Evolutionary conservation across 2,888 invertebrate species (phyloP), one percentile per base, ranked within the genome.

Genomic region (Mylabris sibirica): DNA sequence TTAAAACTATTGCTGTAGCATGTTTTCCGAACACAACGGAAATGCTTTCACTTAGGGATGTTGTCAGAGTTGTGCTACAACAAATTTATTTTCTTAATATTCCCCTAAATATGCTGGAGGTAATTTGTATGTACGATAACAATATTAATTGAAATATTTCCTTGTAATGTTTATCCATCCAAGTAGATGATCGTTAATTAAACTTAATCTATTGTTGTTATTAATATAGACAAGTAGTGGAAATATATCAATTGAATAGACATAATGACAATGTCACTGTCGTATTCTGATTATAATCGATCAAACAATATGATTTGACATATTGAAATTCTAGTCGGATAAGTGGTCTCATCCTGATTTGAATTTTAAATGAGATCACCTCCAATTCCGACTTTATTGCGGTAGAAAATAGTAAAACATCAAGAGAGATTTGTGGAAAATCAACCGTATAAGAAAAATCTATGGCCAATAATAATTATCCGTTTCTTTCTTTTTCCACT

Each of bases 251-350:
- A 24, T 24, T 22, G 53, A 22, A 53, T 53, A 22, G 22, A 53
- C 5, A 20, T 22, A 49, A 53, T 53, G 9, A 53, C 12, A 3
- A 22, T 24, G 57, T 24, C 24, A 24, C 24, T 57, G 24, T 57
- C 14, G 4, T 24, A 57, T 57, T 57, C 22, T 14, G 24, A 57
- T 5, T 24, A 24, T 24, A 20, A 22, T 57, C 57, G 57, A 57
- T 57, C 57, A 57, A 57, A 57, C 57, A 57, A 57, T 57, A 24
- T 57, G 57, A 24, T 57, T 12, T 57, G 57, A 24, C 57, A 57
- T 22, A 57, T 57, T 57, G 57, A 24, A 57, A 57, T 57, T 57
- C 57, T 57, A 12, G 24, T 24, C 57, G 57, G 57, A 14, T 24
- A 57, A 57, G 57, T 57, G 24, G 20, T 12, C 24, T 5, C 14